Percentiles rank a stretch among this genome's conserved stretches.
Conservation (phyloP, 2,888 invertebrate genomes). For the Drosophila fungiperda region DNA sequence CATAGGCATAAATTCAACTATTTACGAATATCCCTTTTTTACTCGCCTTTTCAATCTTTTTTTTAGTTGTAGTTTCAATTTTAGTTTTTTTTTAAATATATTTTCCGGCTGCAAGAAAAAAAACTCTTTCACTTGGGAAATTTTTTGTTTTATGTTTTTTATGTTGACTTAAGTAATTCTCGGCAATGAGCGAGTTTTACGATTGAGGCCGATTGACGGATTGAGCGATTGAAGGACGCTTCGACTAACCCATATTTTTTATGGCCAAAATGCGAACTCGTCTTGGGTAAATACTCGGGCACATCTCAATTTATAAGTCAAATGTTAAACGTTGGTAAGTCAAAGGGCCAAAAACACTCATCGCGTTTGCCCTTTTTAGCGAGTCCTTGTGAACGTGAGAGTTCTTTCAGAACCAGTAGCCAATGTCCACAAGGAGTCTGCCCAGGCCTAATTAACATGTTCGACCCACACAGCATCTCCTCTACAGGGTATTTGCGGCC, state of each 20-base stretch:
- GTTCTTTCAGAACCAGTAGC: conserved; percentile 73
- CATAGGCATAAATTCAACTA: conserved; percentile 14
- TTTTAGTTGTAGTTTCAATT: conserved; percentile 33
- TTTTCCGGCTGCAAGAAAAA: conserved; percentile 75
- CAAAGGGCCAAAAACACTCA: conserved; percentile 27
- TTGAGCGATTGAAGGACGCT: conserved; percentile 61
- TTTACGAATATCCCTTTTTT: conserved; percentile 61
- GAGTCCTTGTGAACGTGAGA: conserved; percentile 81
- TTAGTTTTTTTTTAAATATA: conserved; percentile 49
- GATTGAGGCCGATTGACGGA: conserved; percentile 29
- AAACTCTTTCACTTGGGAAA: conserved; percentile 49
- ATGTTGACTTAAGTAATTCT: conserved; percentile 77
- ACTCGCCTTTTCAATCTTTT: conserved; percentile 29
- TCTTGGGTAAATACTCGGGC: conserved; percentile 51
- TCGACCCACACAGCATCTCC: conserved; percentile 45
- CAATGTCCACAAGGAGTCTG: conserved; percentile 31
- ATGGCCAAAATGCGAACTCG: conserved; percentile 60
- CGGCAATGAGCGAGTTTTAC: conserved; percentile 65
- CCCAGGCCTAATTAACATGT: conserved; percentile 77
- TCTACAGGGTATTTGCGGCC: conserved; percentile 38
- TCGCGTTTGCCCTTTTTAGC: conserved; percentile 62
- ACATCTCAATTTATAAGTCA: conserved; percentile 48
- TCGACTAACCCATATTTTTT: conserved; percentile 60
- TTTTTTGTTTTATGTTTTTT: conserved; percentile 64
- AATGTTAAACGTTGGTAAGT: conserved; percentile 55